Conservation (phyloP, 92 coral and sea anemone genomes). For the Plumapathes pennacea region DNA sequence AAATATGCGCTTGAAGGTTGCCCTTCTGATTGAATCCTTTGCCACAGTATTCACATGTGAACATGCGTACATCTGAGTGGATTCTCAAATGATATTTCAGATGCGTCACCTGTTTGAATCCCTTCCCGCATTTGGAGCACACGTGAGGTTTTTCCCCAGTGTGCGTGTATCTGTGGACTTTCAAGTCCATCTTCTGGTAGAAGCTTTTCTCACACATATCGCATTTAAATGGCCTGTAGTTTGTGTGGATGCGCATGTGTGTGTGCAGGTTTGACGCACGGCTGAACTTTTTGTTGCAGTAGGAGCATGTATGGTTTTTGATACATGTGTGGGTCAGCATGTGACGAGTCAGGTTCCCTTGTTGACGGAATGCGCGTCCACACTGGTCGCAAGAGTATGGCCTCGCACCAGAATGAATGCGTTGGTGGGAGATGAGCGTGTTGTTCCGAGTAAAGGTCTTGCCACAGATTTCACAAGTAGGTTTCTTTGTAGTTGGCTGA, state of each 20-base stretch:
- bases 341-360: too few relatives aligned
- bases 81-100: conserved; percentile 79
- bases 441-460: too few relatives aligned
- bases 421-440: too few relatives aligned
- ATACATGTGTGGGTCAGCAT: too few relatives aligned
- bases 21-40: conserved; percentile 83
- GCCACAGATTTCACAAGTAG: too few relatives aligned
- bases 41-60: conserved; percentile 68
- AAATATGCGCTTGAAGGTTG: conserved; percentile 70
- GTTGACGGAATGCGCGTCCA: too few relatives aligned
- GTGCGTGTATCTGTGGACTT: conserved; percentile 70
- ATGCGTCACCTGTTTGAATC: conserved; percentile 72
- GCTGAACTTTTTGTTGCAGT: conserved; percentile 63
- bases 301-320: conserved; percentile 33
- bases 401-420: too few relatives aligned
- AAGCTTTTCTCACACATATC: conserved; percentile 70
- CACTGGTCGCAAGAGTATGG: too few relatives aligned
- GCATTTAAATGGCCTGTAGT: conserved; percentile 54
- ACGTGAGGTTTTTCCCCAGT: conserved; percentile 77
- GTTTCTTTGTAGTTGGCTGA: too few relatives aligned
- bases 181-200: conserved; percentile 69
- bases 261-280: conserved; percentile 64
- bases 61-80: conserved; percentile 67
- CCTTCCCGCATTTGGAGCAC: conserved; percentile 68
- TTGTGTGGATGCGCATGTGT: conserved; percentile 58